phyloP scores from a whole-genome alignment of 2,113 vertebrate species.

The Corynorhinus townsendii region DNA sequence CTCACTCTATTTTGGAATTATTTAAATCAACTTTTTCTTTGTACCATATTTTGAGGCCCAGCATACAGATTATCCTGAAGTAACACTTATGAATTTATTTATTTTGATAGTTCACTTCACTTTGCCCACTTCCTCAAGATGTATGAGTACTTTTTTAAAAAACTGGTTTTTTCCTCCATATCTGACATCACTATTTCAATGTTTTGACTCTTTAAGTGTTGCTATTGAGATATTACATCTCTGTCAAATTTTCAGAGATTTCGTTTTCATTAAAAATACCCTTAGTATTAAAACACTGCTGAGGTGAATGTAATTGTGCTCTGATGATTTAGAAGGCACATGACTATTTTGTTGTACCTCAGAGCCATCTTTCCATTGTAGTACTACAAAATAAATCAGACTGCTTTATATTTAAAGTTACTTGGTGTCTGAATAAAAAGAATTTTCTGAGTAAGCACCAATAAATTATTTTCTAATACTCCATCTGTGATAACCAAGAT shows the following conservation, averaged over 20 bases:
- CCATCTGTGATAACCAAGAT: background rate
- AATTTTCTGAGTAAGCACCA: slow-evolving; percentile 21
- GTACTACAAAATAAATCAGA: background rate
- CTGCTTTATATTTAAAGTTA: background rate
- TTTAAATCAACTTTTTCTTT: slow-evolving; percentile 6
- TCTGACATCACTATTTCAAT: background rate
- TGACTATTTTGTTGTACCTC: background rate
- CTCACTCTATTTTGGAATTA: slow-evolving; percentile 9
- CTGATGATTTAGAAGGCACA: background rate
- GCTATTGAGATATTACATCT: background rate
- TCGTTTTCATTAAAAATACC: slow-evolving; percentile 28
- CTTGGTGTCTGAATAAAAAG: background rate
- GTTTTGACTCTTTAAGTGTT: slow-evolving; percentile 23
- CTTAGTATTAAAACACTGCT: background rate
- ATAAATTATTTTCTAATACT: slow-evolving; percentile 16
- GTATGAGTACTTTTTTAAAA: background rate
- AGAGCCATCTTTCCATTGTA: background rate
- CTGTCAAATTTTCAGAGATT: slow-evolving; percentile 7
- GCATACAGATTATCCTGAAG: background rate
- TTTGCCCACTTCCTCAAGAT: slow-evolving; percentile 21
- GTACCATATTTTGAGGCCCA: background rate
- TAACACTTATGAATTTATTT: slow-evolving; percentile 24
- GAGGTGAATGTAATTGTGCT: background rate
- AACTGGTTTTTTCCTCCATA: background rate
- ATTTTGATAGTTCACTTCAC: slow-evolving; percentile 34